These are phyloP conservation scores for Kryptolebias ocellatus DNA, from an alignment of 2,797 vertebrate genomes.

Conservation along the genomic window DNA sequence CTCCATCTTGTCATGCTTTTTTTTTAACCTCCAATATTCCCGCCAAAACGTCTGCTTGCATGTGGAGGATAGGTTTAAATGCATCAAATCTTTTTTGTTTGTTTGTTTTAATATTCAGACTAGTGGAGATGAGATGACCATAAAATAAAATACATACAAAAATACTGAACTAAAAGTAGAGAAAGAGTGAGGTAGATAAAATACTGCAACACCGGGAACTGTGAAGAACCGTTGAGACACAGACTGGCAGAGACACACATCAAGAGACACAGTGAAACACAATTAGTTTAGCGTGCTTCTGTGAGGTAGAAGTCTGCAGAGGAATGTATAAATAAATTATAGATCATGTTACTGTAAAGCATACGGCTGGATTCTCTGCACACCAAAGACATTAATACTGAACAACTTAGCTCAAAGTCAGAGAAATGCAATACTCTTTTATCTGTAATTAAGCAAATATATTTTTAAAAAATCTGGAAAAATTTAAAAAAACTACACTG, in stretches of 20 bases:
- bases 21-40: no score
- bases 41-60: no score
- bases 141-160: background rate
- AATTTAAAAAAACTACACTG: no score
- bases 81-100: no score
- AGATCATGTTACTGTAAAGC: conserved; percentile 42
- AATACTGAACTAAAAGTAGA: conserved; percentile 6
- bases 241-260: conserved; percentile 7
- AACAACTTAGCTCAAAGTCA: conserved; percentile 25
- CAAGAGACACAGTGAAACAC: conserved; percentile 21
- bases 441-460: conserved; percentile 3
- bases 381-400: conserved; percentile 35
- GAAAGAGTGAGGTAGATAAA: background rate
- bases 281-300: conserved; percentile 48
- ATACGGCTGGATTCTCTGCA: conserved; percentile 27
- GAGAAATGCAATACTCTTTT: conserved; percentile 2
- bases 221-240: conserved; percentile 7
- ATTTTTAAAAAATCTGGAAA: no score
- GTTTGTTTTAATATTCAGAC: no score
- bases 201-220: background rate
- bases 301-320: conserved; percentile 41
- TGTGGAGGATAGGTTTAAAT: no score
- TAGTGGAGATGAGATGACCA: no score
- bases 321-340: conserved; percentile 48
- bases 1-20: no score